Percentiles rank a stretch among this genome's conserved stretches.
These are phyloP conservation scores for Gastrophryne carolinensis DNA, from an alignment of 2,797 vertebrate species.

Conservation along the genomic window DNA sequence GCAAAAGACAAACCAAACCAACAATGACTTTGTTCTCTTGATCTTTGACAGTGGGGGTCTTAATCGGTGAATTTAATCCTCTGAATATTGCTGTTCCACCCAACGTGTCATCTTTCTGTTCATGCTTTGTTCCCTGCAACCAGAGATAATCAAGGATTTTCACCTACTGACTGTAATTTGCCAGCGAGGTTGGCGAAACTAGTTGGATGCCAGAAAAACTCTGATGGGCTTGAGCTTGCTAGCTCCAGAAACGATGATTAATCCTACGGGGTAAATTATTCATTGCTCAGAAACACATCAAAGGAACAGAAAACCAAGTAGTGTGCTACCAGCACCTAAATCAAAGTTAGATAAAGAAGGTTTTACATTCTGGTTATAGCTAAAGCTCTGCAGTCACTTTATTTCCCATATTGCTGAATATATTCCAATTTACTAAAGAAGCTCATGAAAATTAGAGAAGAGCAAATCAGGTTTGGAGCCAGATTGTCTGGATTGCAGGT, in stretches of 20 bases:
- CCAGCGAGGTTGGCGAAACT: conserved; percentile 46
- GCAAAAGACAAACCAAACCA: conserved; percentile 55
- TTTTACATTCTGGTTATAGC: conserved; percentile 1
- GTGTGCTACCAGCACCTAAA: conserved; percentile 24
- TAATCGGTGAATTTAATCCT: conserved; percentile 56
- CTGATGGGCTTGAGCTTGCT: conserved; percentile 22
- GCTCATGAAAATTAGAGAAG: too few species aligned
- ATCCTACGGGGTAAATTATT: conserved; percentile 42
- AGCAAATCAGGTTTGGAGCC: too few species aligned
- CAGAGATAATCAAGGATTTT: conserved; percentile 55
- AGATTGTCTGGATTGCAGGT: too few species aligned
- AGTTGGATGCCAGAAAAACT: conserved; percentile 26
- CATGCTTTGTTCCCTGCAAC: conserved; percentile 44
- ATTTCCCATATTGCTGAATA: too few species aligned
- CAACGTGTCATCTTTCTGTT: conserved; percentile 3
- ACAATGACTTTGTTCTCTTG: conserved; percentile 48
- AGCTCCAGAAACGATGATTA: conserved; percentile 45
- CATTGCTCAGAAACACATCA: conserved; percentile 27
- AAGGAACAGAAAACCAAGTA: conserved; percentile 12
- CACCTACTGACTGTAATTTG: conserved; percentile 54
- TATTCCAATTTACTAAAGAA: too few species aligned
- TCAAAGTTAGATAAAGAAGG: conserved; percentile 30
- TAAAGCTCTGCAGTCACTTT: conserved; percentile 31
- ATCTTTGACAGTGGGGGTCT: conserved; percentile 49
- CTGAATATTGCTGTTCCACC: conserved; percentile 46